Conservation (phyloP, 2,797 vertebrate genomes). For the Myoxocephalus aenaeus region DNA sequence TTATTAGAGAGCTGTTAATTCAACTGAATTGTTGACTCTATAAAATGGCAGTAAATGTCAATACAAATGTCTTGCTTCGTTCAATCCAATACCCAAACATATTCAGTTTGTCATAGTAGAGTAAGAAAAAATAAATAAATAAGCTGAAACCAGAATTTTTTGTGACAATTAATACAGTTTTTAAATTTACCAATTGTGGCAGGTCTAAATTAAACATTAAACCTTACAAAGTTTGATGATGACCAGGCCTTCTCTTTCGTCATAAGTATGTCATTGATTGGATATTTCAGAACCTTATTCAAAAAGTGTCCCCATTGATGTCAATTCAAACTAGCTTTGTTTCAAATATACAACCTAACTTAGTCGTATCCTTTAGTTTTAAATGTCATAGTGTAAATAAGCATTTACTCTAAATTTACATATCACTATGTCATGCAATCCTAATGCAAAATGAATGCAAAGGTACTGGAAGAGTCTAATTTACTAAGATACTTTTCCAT, state of each 20-base stretch:
- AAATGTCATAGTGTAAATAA: neutral
- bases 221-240: neutral
- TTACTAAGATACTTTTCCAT: constrained; percentile 7
- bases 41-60: neutral
- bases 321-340: neutral
- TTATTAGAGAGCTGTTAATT: neutral
- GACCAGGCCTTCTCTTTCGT: too few species aligned
- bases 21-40: neutral
- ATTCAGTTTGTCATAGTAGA: neutral
- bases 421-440: neutral
- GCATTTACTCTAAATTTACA: neutral
- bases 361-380: neutral
- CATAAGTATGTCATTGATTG: neutral
- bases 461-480: constrained; percentile 24
- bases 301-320: too few species aligned
- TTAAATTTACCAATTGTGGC: too few species aligned
- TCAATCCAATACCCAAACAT: neutral
- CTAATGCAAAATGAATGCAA: neutral
- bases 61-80: neutral
- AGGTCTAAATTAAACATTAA: neutral
- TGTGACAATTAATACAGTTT: neutral
- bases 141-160: neutral
- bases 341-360: neutral
- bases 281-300: neutral
- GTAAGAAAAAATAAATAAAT: neutral